A percentile compares a stretch with the other conserved stretches of the same genome.
Evolutionary conservation across 2,797 vertebrate species (phyloP).

Genomic region (Pseudochaenichthys georgianus): DNA sequence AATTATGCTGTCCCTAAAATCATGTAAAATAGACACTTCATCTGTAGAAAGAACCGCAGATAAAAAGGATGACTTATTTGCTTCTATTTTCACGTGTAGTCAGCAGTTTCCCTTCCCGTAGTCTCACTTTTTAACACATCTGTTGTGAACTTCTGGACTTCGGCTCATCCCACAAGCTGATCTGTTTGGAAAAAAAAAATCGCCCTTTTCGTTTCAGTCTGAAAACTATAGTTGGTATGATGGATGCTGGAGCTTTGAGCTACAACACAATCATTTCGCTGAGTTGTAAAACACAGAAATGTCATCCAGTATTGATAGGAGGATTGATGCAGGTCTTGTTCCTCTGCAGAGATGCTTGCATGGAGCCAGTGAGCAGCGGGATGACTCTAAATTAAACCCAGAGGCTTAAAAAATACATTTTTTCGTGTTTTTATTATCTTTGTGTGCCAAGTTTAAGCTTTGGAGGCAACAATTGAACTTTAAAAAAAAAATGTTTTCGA

Average conservation of each 20-base stretch:
- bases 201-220: background rate
- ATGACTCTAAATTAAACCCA: background rate
- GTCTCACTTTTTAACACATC: background rate
- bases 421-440: background rate
- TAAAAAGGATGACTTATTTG: background rate
- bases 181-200: background rate
- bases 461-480: no score
- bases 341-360: background rate
- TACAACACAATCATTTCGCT: conserved; percentile 10
- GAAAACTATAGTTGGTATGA: background rate
- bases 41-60: background rate
- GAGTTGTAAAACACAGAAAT: background rate
- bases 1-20: background rate
- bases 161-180: background rate
- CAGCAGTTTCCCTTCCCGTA: background rate
- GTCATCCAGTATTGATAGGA: conserved; percentile 9
- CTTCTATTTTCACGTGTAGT: background rate
- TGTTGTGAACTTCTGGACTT: background rate
- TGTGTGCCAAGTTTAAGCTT: background rate
- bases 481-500: no score
- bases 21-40: no score
- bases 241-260: conserved; percentile 1
- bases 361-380: background rate
- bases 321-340: background rate
- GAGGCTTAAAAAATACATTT: background rate